Evolutionary conservation across 2,888 invertebrate species (phyloP).

Genomic region (Meghimatium bilineatum): DNA sequence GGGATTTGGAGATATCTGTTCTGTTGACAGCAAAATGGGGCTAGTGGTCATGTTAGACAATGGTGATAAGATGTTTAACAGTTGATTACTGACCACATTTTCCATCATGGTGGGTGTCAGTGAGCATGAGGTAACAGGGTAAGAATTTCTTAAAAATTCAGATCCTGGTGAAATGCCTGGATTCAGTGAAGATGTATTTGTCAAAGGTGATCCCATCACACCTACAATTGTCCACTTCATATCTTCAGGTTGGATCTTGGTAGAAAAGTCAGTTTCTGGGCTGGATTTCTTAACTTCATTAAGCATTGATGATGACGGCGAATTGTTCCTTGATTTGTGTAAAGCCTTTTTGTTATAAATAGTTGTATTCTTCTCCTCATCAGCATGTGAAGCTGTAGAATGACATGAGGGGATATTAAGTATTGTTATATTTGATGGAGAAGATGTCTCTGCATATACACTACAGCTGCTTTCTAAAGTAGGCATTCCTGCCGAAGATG

Average conservation of each 20-base stretch:
- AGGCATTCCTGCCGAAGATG: neutral
- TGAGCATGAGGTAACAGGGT: neutral
- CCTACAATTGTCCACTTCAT: slow-evolving; percentile 43
- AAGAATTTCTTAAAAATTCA: neutral
- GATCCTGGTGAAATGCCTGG: neutral
- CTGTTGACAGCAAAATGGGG: neutral
- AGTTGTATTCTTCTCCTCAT: neutral
- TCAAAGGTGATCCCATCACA: slow-evolving; percentile 17
- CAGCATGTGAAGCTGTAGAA: neutral
- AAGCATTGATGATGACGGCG: neutral
- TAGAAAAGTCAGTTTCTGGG: neutral
- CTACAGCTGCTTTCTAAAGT: neutral
- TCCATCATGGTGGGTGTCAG: neutral
- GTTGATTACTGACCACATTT: neutral
- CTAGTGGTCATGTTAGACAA: neutral
- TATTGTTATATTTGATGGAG: slow-evolving; percentile 31
- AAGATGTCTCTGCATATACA: neutral
- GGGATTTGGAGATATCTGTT: neutral
- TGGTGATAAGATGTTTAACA: slow-evolving; percentile 13
- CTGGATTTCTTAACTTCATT: neutral
- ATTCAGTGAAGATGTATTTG: neutral
- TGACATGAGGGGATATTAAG: slow-evolving; percentile 38
- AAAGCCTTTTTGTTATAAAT: neutral
- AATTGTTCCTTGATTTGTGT: neutral
- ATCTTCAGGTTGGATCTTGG: slow-evolving; percentile 12